phyloP scores from a whole-genome alignment of 2,113 vertebrate genomes.

The Misgurnus mizolepis region DNA sequence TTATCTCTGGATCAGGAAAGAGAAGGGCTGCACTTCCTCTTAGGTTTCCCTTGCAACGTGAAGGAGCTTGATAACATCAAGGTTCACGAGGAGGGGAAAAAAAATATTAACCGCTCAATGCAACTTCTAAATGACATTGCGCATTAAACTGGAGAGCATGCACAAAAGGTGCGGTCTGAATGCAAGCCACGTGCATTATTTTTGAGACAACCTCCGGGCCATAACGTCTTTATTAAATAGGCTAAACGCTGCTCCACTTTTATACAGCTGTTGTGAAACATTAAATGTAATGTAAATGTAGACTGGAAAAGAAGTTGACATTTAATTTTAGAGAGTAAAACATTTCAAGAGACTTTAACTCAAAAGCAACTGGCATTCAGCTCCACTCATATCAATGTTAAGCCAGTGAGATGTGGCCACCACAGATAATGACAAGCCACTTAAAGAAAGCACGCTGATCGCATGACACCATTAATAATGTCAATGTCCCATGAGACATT shows the following conservation, averaged over 20 bases:
- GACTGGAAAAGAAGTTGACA: conserved; percentile 9
- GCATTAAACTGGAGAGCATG: conserved; percentile 65
- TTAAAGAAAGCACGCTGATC: conserved; percentile 16
- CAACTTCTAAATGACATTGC: conserved; percentile 69
- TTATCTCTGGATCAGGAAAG: conserved; percentile 46
- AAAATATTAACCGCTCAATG: conserved; percentile 66
- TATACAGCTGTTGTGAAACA: conserved; percentile 39
- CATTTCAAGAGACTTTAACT: neutral
- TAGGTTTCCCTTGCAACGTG: conserved; percentile 56
- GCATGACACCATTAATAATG: conserved; percentile 25
- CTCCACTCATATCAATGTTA: conserved; percentile 34
- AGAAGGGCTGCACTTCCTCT: conserved; percentile 56
- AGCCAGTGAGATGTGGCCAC: conserved; percentile 3
- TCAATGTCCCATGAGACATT: conserved; percentile 36
- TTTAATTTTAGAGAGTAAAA: neutral
- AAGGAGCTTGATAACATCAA: conserved; percentile 55
- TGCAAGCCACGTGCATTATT: conserved; percentile 61
- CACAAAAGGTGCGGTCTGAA: conserved; percentile 59
- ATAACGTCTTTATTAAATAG: conserved; percentile 54
- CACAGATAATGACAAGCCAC: conserved; percentile 36
- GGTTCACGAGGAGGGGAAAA: conserved; percentile 38
- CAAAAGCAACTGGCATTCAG: conserved; percentile 18
- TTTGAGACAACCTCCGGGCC: conserved; percentile 60
- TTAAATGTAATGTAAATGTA: conserved; percentile 64
- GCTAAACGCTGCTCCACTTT: conserved; percentile 49